These are phyloP conservation scores for Clarias magur DNA, from an alignment of 2,113 vertebrate genomes.

Conservation along the genomic window DNA sequence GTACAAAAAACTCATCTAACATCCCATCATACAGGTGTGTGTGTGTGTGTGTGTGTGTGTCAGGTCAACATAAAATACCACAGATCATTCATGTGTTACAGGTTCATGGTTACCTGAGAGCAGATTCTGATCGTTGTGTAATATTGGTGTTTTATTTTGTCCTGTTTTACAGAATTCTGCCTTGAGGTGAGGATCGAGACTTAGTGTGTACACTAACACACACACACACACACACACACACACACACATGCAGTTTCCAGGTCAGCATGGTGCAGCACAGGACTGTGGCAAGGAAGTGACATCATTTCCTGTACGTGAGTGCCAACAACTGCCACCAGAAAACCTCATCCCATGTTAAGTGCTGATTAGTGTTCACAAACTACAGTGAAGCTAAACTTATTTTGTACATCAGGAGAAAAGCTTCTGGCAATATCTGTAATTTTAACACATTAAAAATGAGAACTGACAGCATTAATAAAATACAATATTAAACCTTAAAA, in stretches of 20 bases:
- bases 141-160: neutral
- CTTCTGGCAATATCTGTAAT: neutral
- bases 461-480: neutral
- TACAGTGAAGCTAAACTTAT: neutral
- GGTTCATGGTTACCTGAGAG: neutral
- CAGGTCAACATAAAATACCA: neutral
- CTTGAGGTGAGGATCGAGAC: neutral
- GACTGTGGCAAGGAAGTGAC: neutral
- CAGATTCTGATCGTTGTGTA: neutral
- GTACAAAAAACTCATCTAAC: neutral
- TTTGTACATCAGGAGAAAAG: neutral
- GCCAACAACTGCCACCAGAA: neutral
- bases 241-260: neutral
- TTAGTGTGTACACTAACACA: neutral
- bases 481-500: too few species aligned
- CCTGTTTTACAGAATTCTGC: neutral
- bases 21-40: neutral
- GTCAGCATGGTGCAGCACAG: neutral
- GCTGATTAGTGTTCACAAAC: neutral
- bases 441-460: neutral
- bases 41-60: too few species aligned
- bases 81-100: neutral
- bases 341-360: neutral
- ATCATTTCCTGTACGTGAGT: neutral
- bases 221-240: neutral